Percentiles rank a stretch among this genome's conserved stretches.
These are phyloP conservation scores for Alouatta palliata DNA, from an alignment of 2,113 vertebrate species.

Conservation along the genomic window DNA sequence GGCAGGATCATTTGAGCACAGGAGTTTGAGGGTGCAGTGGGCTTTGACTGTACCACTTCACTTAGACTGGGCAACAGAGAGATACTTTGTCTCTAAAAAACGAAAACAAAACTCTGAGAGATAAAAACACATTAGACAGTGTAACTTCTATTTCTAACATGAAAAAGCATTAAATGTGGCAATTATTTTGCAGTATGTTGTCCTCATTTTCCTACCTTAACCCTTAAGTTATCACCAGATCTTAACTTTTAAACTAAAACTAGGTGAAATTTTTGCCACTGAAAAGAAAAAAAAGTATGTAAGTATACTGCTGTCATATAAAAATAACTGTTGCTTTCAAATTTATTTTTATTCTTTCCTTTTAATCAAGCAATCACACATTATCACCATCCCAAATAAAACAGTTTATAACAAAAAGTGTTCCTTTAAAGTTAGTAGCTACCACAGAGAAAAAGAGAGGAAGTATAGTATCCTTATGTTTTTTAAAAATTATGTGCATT, in stretches of 20 bases:
- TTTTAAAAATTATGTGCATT: slow-evolving; percentile 69
- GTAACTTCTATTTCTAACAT: slow-evolving; percentile 40
- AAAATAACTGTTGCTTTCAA: slow-evolving; percentile 47
- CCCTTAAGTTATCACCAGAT: not conserved
- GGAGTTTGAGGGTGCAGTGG: too few relatives aligned
- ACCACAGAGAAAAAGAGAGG: slow-evolving; percentile 46
- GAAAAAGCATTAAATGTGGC: not conserved
- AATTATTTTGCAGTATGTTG: slow-evolving; percentile 25
- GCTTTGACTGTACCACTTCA: too few relatives aligned
- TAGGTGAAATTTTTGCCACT: slow-evolving; percentile 22
- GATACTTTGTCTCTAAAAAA: too few relatives aligned
- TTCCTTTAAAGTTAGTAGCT: slow-evolving; percentile 53
- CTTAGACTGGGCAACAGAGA: too few relatives aligned
- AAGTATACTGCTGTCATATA: slow-evolving; percentile 13
- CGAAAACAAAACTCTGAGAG: not conserved
- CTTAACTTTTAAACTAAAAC: slow-evolving; percentile 46
- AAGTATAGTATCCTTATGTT: slow-evolving; percentile 56
- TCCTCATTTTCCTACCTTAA: slow-evolving; percentile 37
- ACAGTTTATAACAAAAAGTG: slow-evolving; percentile 55
- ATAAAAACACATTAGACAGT: not conserved
- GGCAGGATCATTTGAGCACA: too few relatives aligned
- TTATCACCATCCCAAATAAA: slow-evolving; percentile 62
- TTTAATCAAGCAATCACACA: slow-evolving; percentile 58
- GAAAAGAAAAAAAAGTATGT: slow-evolving; percentile 1
- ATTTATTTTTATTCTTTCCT: slow-evolving; percentile 53